phyloP scores from a whole-genome alignment of 2,888 invertebrate species.

The Podotricha telesiphe region DNA sequence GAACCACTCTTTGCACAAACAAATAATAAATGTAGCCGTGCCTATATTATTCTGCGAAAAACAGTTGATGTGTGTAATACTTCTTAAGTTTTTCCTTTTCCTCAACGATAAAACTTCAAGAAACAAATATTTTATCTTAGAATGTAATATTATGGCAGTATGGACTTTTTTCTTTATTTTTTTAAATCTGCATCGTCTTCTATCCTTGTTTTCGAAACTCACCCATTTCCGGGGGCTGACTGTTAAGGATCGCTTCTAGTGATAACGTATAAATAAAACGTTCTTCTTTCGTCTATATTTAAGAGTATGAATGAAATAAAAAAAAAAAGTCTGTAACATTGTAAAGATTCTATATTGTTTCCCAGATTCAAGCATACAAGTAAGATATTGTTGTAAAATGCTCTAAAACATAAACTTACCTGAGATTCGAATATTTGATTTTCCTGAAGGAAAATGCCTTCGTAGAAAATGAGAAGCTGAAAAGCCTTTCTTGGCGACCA shows the following conservation, averaged over 20 bases:
- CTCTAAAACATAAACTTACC: background rate
- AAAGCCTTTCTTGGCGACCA: background rate
- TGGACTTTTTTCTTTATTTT: too few species aligned
- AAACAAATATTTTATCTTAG: background rate
- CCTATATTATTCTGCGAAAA: constrained; percentile 6
- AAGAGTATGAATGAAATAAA: too few species aligned
- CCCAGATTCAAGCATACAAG: background rate
- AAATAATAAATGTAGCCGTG: background rate
- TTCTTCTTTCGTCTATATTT: too few species aligned
- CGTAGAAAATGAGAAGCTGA: background rate
- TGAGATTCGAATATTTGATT: constrained; percentile 2
- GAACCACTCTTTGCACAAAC: background rate
- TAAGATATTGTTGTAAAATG: background rate
- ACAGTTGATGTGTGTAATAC: background rate
- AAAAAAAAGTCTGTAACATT: too few species aligned
- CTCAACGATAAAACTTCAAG: background rate
- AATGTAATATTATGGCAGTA: too few species aligned
- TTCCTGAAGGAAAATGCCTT: constrained; percentile 8
- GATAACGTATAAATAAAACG: too few species aligned
- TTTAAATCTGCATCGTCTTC: too few species aligned
- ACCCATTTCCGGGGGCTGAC: too few species aligned
- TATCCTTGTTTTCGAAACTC: too few species aligned
- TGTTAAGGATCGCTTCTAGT: too few species aligned
- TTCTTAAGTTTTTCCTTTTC: constrained; percentile 1
- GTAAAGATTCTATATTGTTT: background rate